Base-by-base conservation (phyloP, 2,113 vertebrate species). In the Pipra filicauda region DNA sequence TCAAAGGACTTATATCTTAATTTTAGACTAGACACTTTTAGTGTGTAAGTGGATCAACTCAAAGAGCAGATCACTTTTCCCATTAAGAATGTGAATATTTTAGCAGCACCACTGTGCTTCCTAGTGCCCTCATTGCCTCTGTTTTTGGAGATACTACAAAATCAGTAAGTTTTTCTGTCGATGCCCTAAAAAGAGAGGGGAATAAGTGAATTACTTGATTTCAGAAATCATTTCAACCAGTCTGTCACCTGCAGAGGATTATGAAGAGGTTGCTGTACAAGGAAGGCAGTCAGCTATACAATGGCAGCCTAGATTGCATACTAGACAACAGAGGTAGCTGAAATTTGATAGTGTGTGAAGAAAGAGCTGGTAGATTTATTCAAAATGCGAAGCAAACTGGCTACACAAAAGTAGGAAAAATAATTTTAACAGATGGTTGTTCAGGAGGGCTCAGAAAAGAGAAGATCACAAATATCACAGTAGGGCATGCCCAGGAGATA, bases 351-450 rank as follows among this genome's bases (percentile, higher is more conserved):
- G 15, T 6, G 52, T 52, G 59, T 41, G 72, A 93, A 93, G 66
- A 93, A 83, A 75, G 55, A 83, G 44, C 30, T 10, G 30, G 71
- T 67, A 43, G 75, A 67, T 43, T 57, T 88, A 55, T 64, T 43
- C 26, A 90, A 74, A 89, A 41, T 3, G 24, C 8, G 16, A 15
- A 76, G 37, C 31, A 72, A 90, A 66, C 19, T n/a, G 67, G n/a
- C 66, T 77, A 43, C 7, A 28, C 11, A 19, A 55, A 77, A 73
- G 20, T 15, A 69, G 0, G 0, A 73, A 78, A 49, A 83, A 71
- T 67, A 92, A 71, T 95, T 94, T 70, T 83, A 80, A 55, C 83
- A 92, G 69, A 91, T 84, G 75, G 33, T n/a, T 92, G 35, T 87
- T 92, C 23, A 72, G 64, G 55, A 94, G 88, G 35, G 30, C 33